Evolutionary conservation across 2,797 vertebrate species (phyloP).

Genomic region (Telmatherina bonti): DNA sequence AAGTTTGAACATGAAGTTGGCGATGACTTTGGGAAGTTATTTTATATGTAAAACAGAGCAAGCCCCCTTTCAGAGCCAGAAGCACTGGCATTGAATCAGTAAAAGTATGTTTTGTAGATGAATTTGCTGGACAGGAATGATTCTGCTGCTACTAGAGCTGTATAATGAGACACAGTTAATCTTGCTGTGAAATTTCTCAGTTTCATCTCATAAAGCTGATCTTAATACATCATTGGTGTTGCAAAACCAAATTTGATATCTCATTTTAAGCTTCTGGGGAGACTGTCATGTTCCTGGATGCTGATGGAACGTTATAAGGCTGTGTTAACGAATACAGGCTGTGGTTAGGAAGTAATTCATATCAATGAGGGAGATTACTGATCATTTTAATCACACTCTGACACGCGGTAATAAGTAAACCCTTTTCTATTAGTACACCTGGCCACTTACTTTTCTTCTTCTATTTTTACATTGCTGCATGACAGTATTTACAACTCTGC

Average conservation of each 20-base stretch:
- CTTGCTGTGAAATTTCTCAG: slow-evolving; percentile 50
- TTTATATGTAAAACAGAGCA: slow-evolving; percentile 11
- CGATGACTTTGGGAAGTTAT: slow-evolving; percentile 33
- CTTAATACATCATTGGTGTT: slow-evolving; percentile 48
- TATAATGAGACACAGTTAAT: slow-evolving; percentile 39
- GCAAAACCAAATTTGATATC: slow-evolving; percentile 56
- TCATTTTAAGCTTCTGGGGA: slow-evolving; percentile 58
- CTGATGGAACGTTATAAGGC: slow-evolving; percentile 62
- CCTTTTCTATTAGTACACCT: background rate
- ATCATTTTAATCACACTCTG: slow-evolving; percentile 49
- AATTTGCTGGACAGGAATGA: slow-evolving; percentile 28
- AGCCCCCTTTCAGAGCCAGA: slow-evolving; percentile 7
- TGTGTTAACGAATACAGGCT: slow-evolving; percentile 48
- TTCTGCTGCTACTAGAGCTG: slow-evolving; percentile 24
- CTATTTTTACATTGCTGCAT: background rate
- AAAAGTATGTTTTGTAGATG: slow-evolving; percentile 21
- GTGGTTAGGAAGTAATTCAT: slow-evolving; percentile 50
- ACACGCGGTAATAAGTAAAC: slow-evolving; percentile 35
- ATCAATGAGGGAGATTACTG: slow-evolving; percentile 53
- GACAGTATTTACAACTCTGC: background rate
- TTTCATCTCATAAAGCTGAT: slow-evolving; percentile 50
- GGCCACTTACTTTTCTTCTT: background rate
- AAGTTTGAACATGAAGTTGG: slow-evolving; percentile 14
- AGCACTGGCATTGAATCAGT: slow-evolving; percentile 38
- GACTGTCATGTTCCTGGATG: slow-evolving; percentile 70